These are phyloP conservation scores for Danio jaintianensis DNA, from an alignment of 2,797 vertebrate species.

Conservation along the genomic window DNA sequence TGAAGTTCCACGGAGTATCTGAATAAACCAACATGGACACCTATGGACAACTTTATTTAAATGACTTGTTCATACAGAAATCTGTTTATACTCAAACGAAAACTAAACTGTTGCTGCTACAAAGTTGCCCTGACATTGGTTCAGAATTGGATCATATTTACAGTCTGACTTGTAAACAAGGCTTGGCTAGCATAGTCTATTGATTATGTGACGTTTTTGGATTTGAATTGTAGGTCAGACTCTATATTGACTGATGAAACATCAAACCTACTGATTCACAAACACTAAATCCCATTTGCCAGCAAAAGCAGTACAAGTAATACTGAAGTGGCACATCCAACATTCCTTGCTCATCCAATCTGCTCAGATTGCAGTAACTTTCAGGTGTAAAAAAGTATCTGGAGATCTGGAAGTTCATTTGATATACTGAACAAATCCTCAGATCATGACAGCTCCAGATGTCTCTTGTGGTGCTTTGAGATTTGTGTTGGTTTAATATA, in stretches of 20 bases:
- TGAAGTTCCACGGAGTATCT: neutral
- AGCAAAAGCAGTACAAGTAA: slow-evolving; percentile 18
- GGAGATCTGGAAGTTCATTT: slow-evolving; percentile 1
- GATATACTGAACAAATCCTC: neutral
- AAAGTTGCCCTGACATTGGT: neutral
- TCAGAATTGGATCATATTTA: slow-evolving; percentile 12
- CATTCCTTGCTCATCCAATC: neutral
- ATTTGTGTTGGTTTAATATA: slow-evolving; percentile 26
- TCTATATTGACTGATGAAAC: slow-evolving; percentile 39
- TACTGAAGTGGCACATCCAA: neutral
- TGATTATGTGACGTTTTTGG: slow-evolving; percentile 21
- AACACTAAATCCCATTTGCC: slow-evolving; percentile 9
- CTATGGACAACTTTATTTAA: neutral
- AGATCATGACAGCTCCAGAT: slow-evolving; percentile 9
- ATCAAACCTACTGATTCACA: slow-evolving; percentile 1
- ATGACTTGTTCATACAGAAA: neutral
- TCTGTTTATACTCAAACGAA: neutral
- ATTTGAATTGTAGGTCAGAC: slow-evolving; percentile 11
- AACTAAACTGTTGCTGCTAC: neutral
- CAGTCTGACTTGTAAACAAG: slow-evolving; percentile 13
- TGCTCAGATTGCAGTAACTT: neutral
- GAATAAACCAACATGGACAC: neutral
- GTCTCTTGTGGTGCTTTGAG: neutral
- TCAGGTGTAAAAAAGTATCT: neutral
- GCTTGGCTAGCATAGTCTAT: slow-evolving; percentile 30